A percentile compares a stretch with the other conserved stretches of the same genome.
Evolutionary conservation across 2,888 invertebrate species (phyloP).

Genomic region (Pyrocoelia pectoralis): DNA sequence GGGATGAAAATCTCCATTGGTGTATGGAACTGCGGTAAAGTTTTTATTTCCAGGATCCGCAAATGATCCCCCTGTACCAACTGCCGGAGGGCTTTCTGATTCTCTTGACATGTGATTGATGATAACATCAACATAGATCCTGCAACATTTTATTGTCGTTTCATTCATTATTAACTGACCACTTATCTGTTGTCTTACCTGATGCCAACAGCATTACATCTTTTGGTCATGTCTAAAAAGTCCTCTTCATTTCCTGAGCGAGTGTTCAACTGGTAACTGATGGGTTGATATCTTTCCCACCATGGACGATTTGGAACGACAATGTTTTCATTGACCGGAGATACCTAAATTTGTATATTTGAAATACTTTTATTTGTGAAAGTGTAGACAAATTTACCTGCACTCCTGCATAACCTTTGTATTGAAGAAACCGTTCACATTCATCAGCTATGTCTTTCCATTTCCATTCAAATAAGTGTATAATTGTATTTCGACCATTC

Average conservation of each 20-base stretch:
- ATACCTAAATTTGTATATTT: constrained; percentile 63
- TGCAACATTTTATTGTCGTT: constrained; percentile 44
- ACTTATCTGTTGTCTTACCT: constrained; percentile 56
- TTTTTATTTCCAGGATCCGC: constrained; percentile 60
- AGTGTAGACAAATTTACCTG: constrained; percentile 62
- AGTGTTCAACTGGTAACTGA: constrained; percentile 78
- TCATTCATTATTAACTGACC: background rate
- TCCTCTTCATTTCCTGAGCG: constrained; percentile 79
- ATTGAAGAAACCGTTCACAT: constrained; percentile 79
- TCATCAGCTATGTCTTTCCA: constrained; percentile 81
- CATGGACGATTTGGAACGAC: constrained; percentile 72
- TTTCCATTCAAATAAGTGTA: constrained; percentile 85
- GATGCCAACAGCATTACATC: constrained; percentile 83
- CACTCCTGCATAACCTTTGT: constrained; percentile 76
- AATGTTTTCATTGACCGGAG: constrained; percentile 78
- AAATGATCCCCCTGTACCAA: constrained; percentile 67
- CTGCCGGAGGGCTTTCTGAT: constrained; percentile 56
- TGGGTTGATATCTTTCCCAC: constrained; percentile 90
- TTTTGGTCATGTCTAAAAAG: constrained; percentile 77
- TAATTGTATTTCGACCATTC: constrained; percentile 70
- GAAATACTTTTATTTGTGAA: background rate
- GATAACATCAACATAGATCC: constrained; percentile 85
- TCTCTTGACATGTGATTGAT: constrained; percentile 84
- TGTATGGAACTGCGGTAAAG: constrained; percentile 71
- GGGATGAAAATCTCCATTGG: constrained; percentile 72